phyloP scores from a whole-genome alignment of 2,797 vertebrate genomes.

The Furcifer pardalis region DNA sequence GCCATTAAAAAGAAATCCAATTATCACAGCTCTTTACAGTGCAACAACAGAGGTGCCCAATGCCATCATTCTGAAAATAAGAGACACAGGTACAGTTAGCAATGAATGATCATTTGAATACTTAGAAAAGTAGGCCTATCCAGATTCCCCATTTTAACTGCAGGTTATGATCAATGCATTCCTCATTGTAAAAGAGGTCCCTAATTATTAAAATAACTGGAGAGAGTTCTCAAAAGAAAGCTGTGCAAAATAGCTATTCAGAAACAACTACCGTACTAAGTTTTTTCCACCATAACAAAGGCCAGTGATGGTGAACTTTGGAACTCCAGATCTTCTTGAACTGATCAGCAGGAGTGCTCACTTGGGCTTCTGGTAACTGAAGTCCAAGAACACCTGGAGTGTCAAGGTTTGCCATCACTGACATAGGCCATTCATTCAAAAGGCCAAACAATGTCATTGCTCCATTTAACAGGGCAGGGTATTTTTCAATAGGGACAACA shows the following conservation, averaged over 20 bases:
- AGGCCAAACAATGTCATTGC: conserved; percentile 8
- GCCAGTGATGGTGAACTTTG: too few relatives aligned
- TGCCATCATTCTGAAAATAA: not conserved
- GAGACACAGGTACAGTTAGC: not conserved
- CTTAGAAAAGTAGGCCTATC: conserved; percentile 40
- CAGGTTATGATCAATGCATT: not conserved
- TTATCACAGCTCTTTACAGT: not conserved
- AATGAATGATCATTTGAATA: not conserved
- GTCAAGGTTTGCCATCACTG: too few relatives aligned
- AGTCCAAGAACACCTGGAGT: too few relatives aligned
- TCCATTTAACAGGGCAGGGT: conserved; percentile 46
- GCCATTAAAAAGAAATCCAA: conserved; percentile 1
- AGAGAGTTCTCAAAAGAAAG: not conserved
- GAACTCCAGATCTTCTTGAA: too few relatives aligned
- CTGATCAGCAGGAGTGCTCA: too few relatives aligned
- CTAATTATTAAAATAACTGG: conserved; percentile 12
- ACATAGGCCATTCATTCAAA: conserved; percentile 27
- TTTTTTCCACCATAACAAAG: too few relatives aligned
- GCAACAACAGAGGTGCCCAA: not conserved
- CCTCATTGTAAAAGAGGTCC: conserved; percentile 18
- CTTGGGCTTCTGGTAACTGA: too few relatives aligned
- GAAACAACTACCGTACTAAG: too few relatives aligned
- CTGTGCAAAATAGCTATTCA: conserved; percentile 37
- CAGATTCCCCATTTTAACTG: conserved; percentile 21
- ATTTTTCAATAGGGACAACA: conserved; percentile 35